Evolutionary conservation across 2,113 vertebrate species (phyloP).

Genomic region (Dasyornis broadbenti): DNA sequence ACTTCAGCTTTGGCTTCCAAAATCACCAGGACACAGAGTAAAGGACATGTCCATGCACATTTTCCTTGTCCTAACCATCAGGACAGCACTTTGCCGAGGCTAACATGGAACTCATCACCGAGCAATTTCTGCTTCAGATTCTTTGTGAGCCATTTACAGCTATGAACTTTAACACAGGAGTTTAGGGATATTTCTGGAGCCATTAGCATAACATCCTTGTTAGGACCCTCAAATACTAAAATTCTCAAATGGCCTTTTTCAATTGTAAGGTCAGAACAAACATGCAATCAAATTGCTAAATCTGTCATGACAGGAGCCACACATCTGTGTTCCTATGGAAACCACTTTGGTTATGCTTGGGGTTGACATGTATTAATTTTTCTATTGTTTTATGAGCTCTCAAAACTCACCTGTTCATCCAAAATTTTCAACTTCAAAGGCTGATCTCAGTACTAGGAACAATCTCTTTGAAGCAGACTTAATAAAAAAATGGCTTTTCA

Average conservation of each 20-base stretch:
- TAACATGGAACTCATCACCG: neutral
- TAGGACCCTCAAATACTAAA: constrained; percentile 21
- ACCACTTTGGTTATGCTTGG: neutral
- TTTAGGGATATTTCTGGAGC: constrained; percentile 34
- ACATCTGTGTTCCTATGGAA: constrained; percentile 61
- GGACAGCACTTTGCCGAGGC: neutral
- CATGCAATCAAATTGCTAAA: constrained; percentile 12
- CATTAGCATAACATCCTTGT: constrained; percentile 24
- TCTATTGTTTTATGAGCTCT: neutral
- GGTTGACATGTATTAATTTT: constrained; percentile 25
- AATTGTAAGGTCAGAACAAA: constrained; percentile 58
- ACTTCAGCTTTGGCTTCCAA: neutral
- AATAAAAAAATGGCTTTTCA: neutral
- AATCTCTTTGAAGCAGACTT: neutral
- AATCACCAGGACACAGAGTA: neutral
- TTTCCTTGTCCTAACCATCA: neutral
- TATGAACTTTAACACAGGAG: neutral
- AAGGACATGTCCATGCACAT: neutral
- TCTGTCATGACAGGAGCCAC: neutral
- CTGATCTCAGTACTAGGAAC: neutral
- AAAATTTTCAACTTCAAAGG: neutral
- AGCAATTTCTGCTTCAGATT: neutral
- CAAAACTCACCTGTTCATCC: neutral
- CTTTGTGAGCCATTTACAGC: neutral
- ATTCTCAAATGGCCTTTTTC: constrained; percentile 24